These are phyloP conservation scores for Gadus chalcogrammus DNA, from an alignment of 2,113 vertebrate species.

Conservation along the genomic window DNA sequence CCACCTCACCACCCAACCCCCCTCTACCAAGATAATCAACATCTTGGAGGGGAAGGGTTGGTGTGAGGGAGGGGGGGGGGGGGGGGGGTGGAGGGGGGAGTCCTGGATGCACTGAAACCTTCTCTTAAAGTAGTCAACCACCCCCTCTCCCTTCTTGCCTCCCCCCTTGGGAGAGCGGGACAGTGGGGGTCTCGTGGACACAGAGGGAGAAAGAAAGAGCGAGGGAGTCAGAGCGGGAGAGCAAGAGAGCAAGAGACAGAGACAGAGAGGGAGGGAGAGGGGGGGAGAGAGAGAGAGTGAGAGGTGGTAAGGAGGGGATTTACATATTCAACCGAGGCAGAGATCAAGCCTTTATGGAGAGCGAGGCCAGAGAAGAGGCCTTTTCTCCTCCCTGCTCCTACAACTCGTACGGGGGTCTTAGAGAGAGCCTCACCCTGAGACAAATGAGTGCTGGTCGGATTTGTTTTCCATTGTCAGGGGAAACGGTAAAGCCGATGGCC, in stretches of 20 bases:
- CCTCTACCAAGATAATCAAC: conserved; percentile 64
- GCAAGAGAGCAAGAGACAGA: conserved; percentile 31
- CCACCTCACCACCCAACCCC: conserved; percentile 36
- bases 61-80: neutral
- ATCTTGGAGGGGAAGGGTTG: conserved; percentile 5
- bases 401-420: conserved; percentile 46
- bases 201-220: conserved; percentile 35
- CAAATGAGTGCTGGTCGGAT: conserved; percentile 65
- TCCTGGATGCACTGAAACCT: conserved; percentile 58
- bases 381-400: conserved; percentile 39
- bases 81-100: no score
- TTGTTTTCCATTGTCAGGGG: conserved; percentile 63
- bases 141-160: conserved; percentile 37
- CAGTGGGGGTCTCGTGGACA: conserved; percentile 67
- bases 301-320: conserved; percentile 62
- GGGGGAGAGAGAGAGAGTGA: neutral
- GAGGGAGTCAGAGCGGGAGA: no score
- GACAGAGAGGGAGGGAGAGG: no score
- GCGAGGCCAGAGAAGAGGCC: conserved; percentile 62
- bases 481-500: conserved; percentile 45
- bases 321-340: conserved; percentile 78
- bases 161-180: conserved; percentile 54
- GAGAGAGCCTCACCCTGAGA: conserved; percentile 47
- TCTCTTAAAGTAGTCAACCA: conserved; percentile 51
- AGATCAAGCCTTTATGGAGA: conserved; percentile 73